Evolutionary conservation across 1,140 invertebrate species (phyloP).

Genomic region (Mercenaria mercenaria): DNA sequence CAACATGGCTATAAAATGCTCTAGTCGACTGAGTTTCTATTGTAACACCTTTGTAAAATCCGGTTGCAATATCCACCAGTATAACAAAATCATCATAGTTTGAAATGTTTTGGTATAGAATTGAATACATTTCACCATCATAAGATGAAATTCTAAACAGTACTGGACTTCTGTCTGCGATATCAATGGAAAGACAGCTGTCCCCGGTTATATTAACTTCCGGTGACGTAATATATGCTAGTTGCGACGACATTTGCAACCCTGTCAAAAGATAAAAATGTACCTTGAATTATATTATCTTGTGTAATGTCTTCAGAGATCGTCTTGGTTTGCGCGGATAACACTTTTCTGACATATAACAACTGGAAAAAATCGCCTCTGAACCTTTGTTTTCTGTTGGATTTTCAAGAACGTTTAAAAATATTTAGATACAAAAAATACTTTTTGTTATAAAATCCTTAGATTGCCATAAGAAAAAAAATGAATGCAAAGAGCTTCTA

Average conservation of each 20-base stretch:
- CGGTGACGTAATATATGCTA: conserved; percentile 4
- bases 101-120: background rate
- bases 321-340: no score
- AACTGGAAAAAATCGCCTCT: no score
- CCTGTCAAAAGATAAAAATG: no score
- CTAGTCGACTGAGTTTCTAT: background rate
- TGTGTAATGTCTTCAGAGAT: no score
- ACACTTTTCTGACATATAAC: no score
- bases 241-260: background rate
- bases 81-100: background rate
- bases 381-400: no score
- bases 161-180: background rate
- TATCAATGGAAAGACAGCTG: background rate
- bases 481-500: no score
- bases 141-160: background rate
- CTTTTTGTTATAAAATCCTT: no score
- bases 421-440: no score
- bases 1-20: background rate
- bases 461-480: no score
- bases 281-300: no score
- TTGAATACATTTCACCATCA: background rate
- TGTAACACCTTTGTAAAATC: background rate
- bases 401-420: no score
- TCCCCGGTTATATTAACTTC: background rate
- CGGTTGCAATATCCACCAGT: background rate